phyloP scores from a whole-genome alignment of 2,888 invertebrate genomes.

The Anoplius nigerrimus region DNA sequence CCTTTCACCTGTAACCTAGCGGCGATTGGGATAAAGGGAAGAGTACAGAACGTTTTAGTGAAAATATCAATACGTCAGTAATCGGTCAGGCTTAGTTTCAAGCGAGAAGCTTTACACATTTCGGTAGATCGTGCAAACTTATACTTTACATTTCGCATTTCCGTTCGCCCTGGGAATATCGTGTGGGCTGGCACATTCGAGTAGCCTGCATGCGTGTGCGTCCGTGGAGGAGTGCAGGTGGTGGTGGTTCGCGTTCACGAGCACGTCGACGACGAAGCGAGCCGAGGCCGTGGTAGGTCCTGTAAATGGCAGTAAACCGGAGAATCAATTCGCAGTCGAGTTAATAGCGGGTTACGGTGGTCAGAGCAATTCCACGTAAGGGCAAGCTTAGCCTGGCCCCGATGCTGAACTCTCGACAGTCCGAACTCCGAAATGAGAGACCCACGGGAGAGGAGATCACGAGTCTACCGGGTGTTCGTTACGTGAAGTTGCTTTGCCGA shows the following conservation, averaged over 20 bases:
- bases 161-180: too few relatives aligned
- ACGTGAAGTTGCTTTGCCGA: constrained; percentile 4
- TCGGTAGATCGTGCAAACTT: too few relatives aligned
- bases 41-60: too few relatives aligned
- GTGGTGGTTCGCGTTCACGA: background rate
- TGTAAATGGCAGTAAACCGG: constrained; percentile 58
- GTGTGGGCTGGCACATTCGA: too few relatives aligned
- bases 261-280: constrained; percentile 1
- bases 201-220: too few relatives aligned
- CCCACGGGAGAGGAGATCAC: constrained; percentile 24
- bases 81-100: too few relatives aligned
- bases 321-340: constrained; percentile 62
- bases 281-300: constrained; percentile 26
- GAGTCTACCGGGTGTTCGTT: constrained; percentile 47
- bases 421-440: constrained; percentile 43
- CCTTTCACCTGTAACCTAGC: too few relatives aligned
- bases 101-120: too few relatives aligned
- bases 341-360: constrained; percentile 61
- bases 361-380: constrained; percentile 51
- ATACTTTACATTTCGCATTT: too few relatives aligned
- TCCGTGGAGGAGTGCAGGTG: too few relatives aligned
- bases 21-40: too few relatives aligned
- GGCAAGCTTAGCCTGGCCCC: constrained; percentile 40
- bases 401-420: constrained; percentile 37
- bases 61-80: too few relatives aligned